phyloP scores from a whole-genome alignment of 2,888 invertebrate species.

The Thecophora atra region DNA sequence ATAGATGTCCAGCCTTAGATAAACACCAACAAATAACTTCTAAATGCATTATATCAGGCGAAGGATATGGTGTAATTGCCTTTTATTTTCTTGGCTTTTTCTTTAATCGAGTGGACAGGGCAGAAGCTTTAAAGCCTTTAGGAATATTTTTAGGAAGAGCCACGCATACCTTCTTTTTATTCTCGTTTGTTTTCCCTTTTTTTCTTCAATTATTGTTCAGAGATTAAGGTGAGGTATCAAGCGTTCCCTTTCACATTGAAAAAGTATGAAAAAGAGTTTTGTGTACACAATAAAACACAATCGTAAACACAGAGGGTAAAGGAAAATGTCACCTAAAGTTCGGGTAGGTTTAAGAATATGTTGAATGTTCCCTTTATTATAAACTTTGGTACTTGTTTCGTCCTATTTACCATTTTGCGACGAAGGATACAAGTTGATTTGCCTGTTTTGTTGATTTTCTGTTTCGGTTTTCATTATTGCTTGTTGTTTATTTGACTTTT shows the following conservation, averaged over 20 bases:
- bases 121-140: too few relatives aligned
- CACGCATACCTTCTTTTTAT: too few relatives aligned
- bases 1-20: constrained; percentile 7
- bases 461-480: neutral
- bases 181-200: too few relatives aligned
- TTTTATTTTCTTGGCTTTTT: neutral
- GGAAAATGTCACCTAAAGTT: neutral
- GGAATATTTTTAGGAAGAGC: too few relatives aligned
- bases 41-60: neutral
- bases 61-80: neutral
- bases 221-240: too few relatives aligned
- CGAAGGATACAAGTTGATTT: constrained; percentile 18
- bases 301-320: neutral
- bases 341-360: constrained; percentile 2
- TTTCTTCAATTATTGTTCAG: too few relatives aligned
- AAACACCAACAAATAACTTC: neutral
- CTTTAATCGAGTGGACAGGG: too few relatives aligned
- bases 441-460: neutral
- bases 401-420: constrained; percentile 26
- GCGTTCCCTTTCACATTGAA: too few relatives aligned
- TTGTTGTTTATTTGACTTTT: neutral
- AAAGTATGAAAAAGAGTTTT: too few relatives aligned
- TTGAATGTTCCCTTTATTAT: constrained; percentile 3
- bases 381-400: constrained; percentile 28
- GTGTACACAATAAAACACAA: neutral